Evolutionary conservation across 2,113 vertebrate genomes (phyloP), one percentile per base, ranked within the genome.

Genomic region (Danionella cerebrum): DNA sequence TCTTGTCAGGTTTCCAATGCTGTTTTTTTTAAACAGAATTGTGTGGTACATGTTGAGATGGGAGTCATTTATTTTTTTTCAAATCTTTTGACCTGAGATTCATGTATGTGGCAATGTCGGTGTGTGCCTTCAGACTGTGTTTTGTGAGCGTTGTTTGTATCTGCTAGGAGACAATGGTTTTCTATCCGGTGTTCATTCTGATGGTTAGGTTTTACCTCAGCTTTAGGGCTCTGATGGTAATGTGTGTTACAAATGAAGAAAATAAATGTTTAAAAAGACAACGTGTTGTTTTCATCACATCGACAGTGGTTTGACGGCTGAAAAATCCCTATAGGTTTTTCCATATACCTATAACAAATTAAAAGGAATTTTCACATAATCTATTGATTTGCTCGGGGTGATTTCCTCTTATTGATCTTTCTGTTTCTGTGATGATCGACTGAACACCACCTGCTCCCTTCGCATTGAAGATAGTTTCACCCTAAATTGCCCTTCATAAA

Each of bases 51-150:
- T 9, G 12, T 63, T 6, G 1, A 39, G 11, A 33, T n/a, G n/a
- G n/a, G n/a, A n/a, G n/a, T n/a, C n/a, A n/a, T 21, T 54, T 0
- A 3, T 50, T 39, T 63, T 2, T 41, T 67, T 66, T 14, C 4
- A 7, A 38, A 39, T 2, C 12, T 54, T 24, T 60, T 36, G 25
- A 5, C 25, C 33, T 29, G 13, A 74, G 65, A 47, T 48, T 11
- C 39, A 70, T 72, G 66, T 69, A 51, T 62, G 45, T 76, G 67
- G 25, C 41, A 27, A 51, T 69, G 53, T 70, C 52, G 10, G 54
- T 77, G 57, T 81, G 72, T 77, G 70, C 69, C 69, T 75, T 80
- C 58, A 63, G 51, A 72, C 67, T 44, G 71, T 69, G 70, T 71
- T 22, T 71, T 67, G 60, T 72, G 42, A 66, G 52, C 74, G 39